Base-by-base conservation (phyloP, 92 coral and sea anemone species). In the Blastomussa wellsi region DNA sequence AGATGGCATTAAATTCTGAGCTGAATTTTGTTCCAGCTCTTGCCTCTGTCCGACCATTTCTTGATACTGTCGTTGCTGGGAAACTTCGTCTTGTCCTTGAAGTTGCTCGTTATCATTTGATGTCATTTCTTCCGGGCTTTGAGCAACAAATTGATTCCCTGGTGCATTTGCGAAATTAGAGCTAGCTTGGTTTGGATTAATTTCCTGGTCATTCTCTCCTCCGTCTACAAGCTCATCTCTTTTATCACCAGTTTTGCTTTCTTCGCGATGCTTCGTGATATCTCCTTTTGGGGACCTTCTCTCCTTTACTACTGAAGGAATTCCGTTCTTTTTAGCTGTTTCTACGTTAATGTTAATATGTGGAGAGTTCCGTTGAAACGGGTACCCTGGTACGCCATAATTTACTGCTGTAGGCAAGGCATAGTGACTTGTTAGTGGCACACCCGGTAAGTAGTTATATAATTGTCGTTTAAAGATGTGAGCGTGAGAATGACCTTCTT, bases 401-500 rank as follows among this genome's bases (percentile, higher is more conserved):
- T 64, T 76, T 31, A 53, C 33, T 35, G 80, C 74, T 59, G 67
- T 69, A 26, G 92, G 89, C 47, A 85, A 68, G 64, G 74, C 24
- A 89, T 59, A 75, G 70, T 80, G 92, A 13, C 72, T 71, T 55
- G 66, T 85, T 49, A 92, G 84, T 44, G 91, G 82, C 32, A 94
- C 79, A 24, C 74, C 57, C 36, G 95, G 92, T 32, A 86, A 42
- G 75, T 90, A 92, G 49, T 80, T 88, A 42, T 55, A 78, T 57
- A 92, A 55, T 49, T 94, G 95, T n/a, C 95, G 69, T 77, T 87
- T 94, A 53, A 74, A 77, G 57, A 89, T 89, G 31, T 22, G 75
- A 33, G 82, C 59, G 79, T 88, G 92, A 2, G 83, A 51, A 36
- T 69, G 85, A 38, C 74, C 88, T 29, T 82, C 76, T 72, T 65